Evolutionary conservation across 2,797 vertebrate species (phyloP), one percentile per base, ranked within the genome.

Genomic region (Phataginus tetradactyla): DNA sequence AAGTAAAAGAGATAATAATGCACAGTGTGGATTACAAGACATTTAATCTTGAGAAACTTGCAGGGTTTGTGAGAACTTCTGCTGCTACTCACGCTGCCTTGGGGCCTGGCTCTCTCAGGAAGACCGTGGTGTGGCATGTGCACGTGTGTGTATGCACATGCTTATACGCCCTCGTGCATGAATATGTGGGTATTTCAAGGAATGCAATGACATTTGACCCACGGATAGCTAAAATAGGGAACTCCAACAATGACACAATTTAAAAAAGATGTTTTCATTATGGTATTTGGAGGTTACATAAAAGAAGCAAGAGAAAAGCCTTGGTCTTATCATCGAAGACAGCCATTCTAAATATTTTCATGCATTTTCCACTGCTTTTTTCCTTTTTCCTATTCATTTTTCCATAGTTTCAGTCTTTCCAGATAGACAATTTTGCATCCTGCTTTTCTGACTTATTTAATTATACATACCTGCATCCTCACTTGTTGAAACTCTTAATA

Each of bases 21-120:
- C 39, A 45, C 37, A 20, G 11, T 55, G 57, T 86, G 85, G 21
- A 61, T 74, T 81, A 81, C 21, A 79, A 51, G n/a, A 23, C 20
- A 57, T 87, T 94, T 53, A 53, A 87, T 92, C 66, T 95, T 45
- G 12, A 78, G 69, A n/a, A 83, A 86, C 8, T 80, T 90, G 32
- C 27, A 66, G 53, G 13, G 51, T 49, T 89, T 66, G 10, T 7
- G 23, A 87, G 61, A 77, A 49, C 25, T 74, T 66, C 29, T 55
- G 29, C 51, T 80, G 37, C 37, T 79, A 25, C 53, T 66, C 66
- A 63, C 1, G 4, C 21, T 32, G n/a, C 39, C 45, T 49, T 83
- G 21, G 23, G 59, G 78, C 91, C 86, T 83, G 64, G 21, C 21
- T 59, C 37, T 72, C 39, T 86, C 25, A 10, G 42, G 57, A 91